Evolutionary conservation across 2,113 vertebrate genomes (phyloP).

Genomic region (Connochaetes taurinus): DNA sequence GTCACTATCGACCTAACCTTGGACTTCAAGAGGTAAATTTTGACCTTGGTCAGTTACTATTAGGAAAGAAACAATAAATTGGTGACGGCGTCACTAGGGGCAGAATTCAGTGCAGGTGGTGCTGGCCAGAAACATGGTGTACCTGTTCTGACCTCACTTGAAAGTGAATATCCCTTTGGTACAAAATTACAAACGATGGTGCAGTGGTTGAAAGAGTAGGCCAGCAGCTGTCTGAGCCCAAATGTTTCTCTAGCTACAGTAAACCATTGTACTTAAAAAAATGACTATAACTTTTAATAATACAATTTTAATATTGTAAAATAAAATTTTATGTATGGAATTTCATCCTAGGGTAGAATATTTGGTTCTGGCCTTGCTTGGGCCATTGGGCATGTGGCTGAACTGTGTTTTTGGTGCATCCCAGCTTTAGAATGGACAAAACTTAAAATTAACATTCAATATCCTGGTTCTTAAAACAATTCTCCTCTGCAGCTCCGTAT

Average conservation of each 20-base stretch:
- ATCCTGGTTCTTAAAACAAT: background rate
- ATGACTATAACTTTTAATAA: background rate
- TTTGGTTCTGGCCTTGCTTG: conserved; percentile 26
- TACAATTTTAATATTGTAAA: background rate
- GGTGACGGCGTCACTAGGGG: background rate
- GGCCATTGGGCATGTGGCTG: background rate
- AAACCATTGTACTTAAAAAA: background rate
- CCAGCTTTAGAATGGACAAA: background rate
- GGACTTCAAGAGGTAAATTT: background rate
- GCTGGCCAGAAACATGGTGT: background rate
- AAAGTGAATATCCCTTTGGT: background rate
- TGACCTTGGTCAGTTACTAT: background rate
- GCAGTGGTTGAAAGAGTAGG: background rate
- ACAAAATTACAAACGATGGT: background rate
- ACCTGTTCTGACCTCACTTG: background rate
- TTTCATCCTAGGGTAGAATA: background rate
- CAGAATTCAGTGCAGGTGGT: background rate
- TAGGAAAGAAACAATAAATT: background rate
- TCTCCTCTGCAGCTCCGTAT: background rate
- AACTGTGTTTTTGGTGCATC: background rate
- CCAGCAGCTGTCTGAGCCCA: background rate
- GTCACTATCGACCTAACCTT: background rate
- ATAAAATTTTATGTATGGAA: background rate
- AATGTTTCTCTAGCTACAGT: background rate
- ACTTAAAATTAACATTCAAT: background rate